Conservation (phyloP, 2,113 vertebrate species). For the Macaca mulatta region DNA sequence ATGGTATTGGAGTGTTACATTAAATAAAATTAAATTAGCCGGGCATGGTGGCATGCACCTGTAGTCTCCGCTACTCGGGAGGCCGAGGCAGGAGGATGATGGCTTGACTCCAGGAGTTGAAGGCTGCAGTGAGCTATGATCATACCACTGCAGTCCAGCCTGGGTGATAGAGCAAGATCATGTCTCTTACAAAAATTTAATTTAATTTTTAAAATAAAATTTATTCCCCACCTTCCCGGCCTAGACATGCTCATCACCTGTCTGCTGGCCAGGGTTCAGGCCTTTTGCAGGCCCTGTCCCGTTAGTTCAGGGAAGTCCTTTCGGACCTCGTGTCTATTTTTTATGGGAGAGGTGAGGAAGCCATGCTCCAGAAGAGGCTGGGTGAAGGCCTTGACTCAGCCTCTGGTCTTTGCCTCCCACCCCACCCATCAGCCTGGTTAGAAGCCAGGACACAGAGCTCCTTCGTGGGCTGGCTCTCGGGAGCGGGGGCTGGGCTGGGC, state of each 20-base stretch:
- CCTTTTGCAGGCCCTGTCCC: neutral
- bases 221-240: neutral
- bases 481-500: constrained; percentile 38
- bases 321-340: constrained; percentile 15
- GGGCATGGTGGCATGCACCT: too few species aligned
- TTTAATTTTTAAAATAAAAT: neutral
- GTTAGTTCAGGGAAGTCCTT: constrained; percentile 23
- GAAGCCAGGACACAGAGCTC: neutral
- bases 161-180: too few species aligned
- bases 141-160: too few species aligned
- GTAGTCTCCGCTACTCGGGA: too few species aligned
- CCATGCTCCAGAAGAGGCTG: neutral
- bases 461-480: neutral
- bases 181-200: too few species aligned
- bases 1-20: neutral
- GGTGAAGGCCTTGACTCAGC: neutral
- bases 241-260: neutral
- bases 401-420: neutral
- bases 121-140: too few species aligned
- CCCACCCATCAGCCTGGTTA: constrained; percentile 11
- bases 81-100: too few species aligned
- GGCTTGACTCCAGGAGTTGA: too few species aligned
- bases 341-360: neutral
- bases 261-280: neutral
- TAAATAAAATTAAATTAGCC: neutral